phyloP scores from a whole-genome alignment of 2,888 invertebrate species.

The Brenthis ino region DNA sequence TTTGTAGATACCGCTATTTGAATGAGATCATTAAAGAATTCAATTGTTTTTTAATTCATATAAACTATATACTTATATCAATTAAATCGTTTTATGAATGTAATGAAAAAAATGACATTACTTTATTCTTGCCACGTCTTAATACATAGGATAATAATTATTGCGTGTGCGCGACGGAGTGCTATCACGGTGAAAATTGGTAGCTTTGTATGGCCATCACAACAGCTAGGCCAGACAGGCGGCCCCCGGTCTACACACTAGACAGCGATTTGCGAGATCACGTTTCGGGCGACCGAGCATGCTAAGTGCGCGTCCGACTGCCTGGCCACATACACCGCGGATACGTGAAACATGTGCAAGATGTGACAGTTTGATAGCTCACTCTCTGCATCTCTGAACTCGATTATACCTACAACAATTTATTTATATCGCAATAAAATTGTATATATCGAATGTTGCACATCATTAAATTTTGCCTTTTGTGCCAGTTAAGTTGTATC shows the following conservation, averaged over 20 bases:
- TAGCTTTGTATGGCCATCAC: slow-evolving; percentile 62
- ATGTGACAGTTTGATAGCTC: slow-evolving; percentile 43
- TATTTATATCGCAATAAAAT: neutral
- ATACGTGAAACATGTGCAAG: slow-evolving; percentile 40
- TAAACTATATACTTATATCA: neutral
- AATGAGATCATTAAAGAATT: neutral
- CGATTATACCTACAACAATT: slow-evolving; percentile 14
- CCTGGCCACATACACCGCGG: slow-evolving; percentile 32
- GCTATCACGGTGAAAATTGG: slow-evolving; percentile 60
- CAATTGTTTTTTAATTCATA: neutral
- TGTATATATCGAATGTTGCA: no score
- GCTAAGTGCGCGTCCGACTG: slow-evolving; percentile 75
- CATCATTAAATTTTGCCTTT: no score
- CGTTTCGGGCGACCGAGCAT: slow-evolving; percentile 76
- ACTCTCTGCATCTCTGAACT: slow-evolving; percentile 13
- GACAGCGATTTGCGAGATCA: slow-evolving; percentile 70
- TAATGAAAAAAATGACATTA: neutral
- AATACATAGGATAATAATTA: slow-evolving; percentile 22
- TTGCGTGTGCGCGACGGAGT: slow-evolving; percentile 23
- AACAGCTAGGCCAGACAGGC: slow-evolving; percentile 62
- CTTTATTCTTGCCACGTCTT: slow-evolving; percentile 15
- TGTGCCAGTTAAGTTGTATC: no score
- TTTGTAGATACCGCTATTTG: slow-evolving; percentile 9
- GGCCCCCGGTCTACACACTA: slow-evolving; percentile 68
- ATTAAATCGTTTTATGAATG: no score